Evolutionary conservation across 2,888 invertebrate genomes (phyloP), one percentile per base, ranked within the genome.

Genomic region (Dusona sp.): DNA sequence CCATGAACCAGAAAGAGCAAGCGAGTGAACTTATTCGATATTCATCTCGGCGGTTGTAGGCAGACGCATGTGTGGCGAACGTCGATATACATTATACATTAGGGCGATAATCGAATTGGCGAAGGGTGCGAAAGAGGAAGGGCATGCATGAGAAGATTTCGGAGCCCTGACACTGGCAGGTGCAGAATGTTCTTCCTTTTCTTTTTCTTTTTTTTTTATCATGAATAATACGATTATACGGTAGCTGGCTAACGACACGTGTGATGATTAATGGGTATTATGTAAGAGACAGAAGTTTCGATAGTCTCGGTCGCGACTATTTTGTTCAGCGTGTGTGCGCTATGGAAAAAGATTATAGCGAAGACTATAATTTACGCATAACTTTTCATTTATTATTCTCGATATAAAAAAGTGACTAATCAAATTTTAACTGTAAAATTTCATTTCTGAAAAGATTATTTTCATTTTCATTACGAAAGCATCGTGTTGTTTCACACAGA

Each of bases 41-140:
- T 85, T 85, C 85, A 79, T 85, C 68, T 61, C n/a, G 29, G 51
- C 68, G 68, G 68, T 82, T 79, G 51, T 16, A 48, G 48, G 61
- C 11, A 64, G 79, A 57, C 16, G 67, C 48, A 64, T 79, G 74
- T 68, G 79, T 42, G 74, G 78, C 79, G 82, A 74, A 82, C 61
- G 74, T 29, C 61, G 68, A 82, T 82, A 79, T 85, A 82, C 67
- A 85, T 85, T 82, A 85, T 85, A 82, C 85, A 85, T 82, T 51
- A 79, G 85, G 67, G 48, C 33, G 81, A 85, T 85, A 81, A 85
- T 85, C 85, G 85, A 85, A 78, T 73, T 48, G 81, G 77, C 73
- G 57, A 57, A 85, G 81, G 79, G 84, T 84, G 79, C 79, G 79
- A 79, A 72, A 67, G 81, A 72, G 29, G 57, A 73, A 42, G 65